Evolutionary conservation across 1,140 invertebrate species (phyloP), one percentile per base, ranked within the genome.

Genomic region (Ips typographus): DNA sequence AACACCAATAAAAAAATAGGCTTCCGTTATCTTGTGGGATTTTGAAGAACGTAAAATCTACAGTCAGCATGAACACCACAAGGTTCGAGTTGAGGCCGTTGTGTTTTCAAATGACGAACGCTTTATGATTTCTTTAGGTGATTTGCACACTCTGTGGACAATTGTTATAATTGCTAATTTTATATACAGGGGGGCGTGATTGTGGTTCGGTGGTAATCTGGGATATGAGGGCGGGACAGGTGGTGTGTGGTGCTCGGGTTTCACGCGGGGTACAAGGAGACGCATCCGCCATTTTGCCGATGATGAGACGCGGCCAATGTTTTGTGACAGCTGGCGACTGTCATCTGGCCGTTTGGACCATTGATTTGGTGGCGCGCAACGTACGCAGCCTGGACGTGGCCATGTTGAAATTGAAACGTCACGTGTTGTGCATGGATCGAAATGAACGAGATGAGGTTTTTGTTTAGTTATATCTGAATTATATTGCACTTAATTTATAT

Each of bases 21-120:
- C 94, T 3, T 85, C 85, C 69, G 89, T 94, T 0, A 94, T 95
- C 72, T 79, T 98, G 22, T 98, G 94, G 94, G 88, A 95, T 77
- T 96, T 90, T 76, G 83, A 88, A 4, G 84, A 83, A 49, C 85
- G 84, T 68, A 82, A 80, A 42, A 78, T 88, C 53, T 79, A 90
- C 51, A 83, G 85, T 0, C 87, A 85, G 60, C 88, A 95, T 79
- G 89, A 91, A 79, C 82, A 94, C 6, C 95, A 98, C 79, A 95
- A 94, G 84, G 89, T 90, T 0, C 88, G 92, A 55, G 89, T 96
- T 0, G 90, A 95, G 82, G 87, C 91, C 5, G 82, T 96, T 6
- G 84, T 86, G 8, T 96, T 97, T 78, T 92, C 94, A 1, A 84
- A 86, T 39, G 88, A 93, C 78, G 92, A 93, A 69, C 85, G 85